Evolutionary conservation across 1,140 invertebrate species (phyloP).

Genomic region (Battus philenor): DNA sequence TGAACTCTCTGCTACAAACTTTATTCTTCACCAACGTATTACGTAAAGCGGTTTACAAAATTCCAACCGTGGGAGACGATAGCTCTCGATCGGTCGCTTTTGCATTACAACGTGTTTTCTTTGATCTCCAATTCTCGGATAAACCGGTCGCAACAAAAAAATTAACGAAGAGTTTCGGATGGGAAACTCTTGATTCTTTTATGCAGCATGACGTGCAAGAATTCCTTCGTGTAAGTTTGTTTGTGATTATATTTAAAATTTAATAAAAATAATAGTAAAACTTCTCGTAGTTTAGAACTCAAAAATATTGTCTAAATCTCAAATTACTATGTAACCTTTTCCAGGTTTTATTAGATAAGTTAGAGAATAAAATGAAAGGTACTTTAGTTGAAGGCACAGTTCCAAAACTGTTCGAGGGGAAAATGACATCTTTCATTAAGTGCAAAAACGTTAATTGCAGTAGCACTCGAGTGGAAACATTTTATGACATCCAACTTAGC

Average conservation of each 20-base stretch:
- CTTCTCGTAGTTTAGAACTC: no score
- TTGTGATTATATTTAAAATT: no score
- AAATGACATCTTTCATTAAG: constrained; percentile 99
- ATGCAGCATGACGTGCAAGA: constrained; percentile 98
- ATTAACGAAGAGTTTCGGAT: constrained; percentile 99
- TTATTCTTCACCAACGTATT: constrained; percentile 98
- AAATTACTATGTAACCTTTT: constrained; percentile 24
- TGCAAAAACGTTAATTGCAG: constrained; percentile 99
- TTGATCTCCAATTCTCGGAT: constrained; percentile 98
- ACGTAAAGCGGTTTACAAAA: constrained; percentile 96
- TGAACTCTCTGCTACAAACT: constrained; percentile 99
- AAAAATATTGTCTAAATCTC: constrained; percentile 2
- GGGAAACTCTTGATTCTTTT: constrained; percentile 99
- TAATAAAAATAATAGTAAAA: no score
- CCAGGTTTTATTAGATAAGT: constrained; percentile 94
- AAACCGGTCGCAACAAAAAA: constrained; percentile 99
- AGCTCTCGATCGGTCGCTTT: constrained; percentile 88
- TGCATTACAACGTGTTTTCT: constrained; percentile 98
- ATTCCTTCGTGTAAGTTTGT: constrained; percentile 53
- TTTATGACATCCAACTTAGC: constrained; percentile 99
- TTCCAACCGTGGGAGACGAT: constrained; percentile 99
- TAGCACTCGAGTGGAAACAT: constrained; percentile 96
- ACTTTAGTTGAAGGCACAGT: constrained; percentile 97
- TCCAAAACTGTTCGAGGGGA: constrained; percentile 98
- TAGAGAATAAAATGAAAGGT: constrained; percentile 99